phyloP scores from a whole-genome alignment of 2,797 vertebrate genomes.

The Rhabdomys pumilio region DNA sequence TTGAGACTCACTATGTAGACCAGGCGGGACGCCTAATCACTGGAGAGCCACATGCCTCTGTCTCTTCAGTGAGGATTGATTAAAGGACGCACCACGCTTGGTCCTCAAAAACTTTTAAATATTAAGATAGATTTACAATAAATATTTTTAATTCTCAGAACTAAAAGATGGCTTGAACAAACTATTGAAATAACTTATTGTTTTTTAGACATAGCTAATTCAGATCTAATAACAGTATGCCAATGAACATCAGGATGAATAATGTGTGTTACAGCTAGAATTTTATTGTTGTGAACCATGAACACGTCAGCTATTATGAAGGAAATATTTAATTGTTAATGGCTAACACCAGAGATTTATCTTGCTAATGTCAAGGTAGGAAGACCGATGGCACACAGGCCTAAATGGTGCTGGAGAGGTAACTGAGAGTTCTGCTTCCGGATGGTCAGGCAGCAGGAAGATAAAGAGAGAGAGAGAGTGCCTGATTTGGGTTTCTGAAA shows the following conservation, averaged over 20 bases:
- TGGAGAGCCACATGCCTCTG: not conserved
- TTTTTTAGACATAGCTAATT: not conserved
- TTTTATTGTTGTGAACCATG: too few relatives aligned
- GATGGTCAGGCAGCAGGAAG: not conserved
- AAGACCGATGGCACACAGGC: not conserved
- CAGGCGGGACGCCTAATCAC: rapidly evolving
- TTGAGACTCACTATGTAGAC: not conserved
- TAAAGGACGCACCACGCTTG: not conserved
- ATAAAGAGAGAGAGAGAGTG: not conserved
- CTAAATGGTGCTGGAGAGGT: not conserved
- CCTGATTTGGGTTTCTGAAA: not conserved
- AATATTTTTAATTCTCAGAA: constrained; percentile 1
- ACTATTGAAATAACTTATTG: not conserved
- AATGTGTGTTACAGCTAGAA: not conserved
- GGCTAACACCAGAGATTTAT: not conserved
- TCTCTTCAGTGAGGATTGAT: too few relatives aligned
- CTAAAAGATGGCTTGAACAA: not conserved
- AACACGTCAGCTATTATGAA: not conserved
- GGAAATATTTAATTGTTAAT: not conserved
- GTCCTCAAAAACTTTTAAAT: not conserved
- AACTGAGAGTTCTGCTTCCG: not conserved
- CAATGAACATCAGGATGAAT: too few relatives aligned
- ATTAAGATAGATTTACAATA: not conserved
- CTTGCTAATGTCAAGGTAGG: not conserved
- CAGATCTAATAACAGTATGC: not conserved